A percentile compares a stretch with the other conserved stretches of the same genome.
Conservation (phyloP, 1,140 invertebrate species). For the Drosophila rufa region DNA sequence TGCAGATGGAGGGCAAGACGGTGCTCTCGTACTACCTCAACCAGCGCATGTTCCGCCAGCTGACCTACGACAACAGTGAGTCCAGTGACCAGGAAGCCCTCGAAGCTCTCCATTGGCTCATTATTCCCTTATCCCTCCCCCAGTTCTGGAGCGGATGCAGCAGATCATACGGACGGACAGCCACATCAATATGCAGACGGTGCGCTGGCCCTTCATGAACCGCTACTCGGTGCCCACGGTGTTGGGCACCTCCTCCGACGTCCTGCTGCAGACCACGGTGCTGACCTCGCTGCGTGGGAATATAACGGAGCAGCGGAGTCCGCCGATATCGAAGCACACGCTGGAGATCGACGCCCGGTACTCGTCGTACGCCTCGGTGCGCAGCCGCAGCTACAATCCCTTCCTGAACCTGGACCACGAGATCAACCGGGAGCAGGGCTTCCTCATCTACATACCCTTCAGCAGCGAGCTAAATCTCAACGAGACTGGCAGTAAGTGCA, state of each 20-base stretch:
- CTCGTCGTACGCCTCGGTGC: conserved; percentile 87
- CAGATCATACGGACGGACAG: conserved; percentile 72
- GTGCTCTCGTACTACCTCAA: conserved; percentile 87
- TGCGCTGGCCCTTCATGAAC: conserved; percentile 84
- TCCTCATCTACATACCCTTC: conserved; percentile 87
- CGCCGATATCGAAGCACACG: conserved; percentile 85
- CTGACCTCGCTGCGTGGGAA: conserved; percentile 87
- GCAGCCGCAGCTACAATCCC: conserved; percentile 87
- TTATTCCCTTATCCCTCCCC: neutral
- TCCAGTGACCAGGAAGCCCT: conserved; percentile 4
- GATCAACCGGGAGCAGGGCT: conserved; percentile 87
- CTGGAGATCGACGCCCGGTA: conserved; percentile 87
- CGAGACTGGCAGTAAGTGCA: conserved; percentile 53
- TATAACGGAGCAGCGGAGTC: conserved; percentile 85
- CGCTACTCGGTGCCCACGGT: conserved; percentile 86
- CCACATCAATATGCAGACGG: conserved; percentile 81
- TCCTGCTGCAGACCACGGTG: conserved; percentile 86
- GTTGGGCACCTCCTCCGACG: conserved; percentile 87
- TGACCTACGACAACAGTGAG: conserved; percentile 84
- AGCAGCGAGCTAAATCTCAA: conserved; percentile 83
- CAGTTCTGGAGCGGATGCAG: conserved; percentile 71
- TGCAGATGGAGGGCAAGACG: conserved; percentile 87
- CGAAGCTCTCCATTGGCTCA: neutral
- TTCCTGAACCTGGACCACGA: conserved; percentile 87
- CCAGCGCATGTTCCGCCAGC: conserved; percentile 86